Evolutionary conservation across 2,113 vertebrate species (phyloP), one percentile per base, ranked within the genome.

Genomic region (Gadus macrocephalus): DNA sequence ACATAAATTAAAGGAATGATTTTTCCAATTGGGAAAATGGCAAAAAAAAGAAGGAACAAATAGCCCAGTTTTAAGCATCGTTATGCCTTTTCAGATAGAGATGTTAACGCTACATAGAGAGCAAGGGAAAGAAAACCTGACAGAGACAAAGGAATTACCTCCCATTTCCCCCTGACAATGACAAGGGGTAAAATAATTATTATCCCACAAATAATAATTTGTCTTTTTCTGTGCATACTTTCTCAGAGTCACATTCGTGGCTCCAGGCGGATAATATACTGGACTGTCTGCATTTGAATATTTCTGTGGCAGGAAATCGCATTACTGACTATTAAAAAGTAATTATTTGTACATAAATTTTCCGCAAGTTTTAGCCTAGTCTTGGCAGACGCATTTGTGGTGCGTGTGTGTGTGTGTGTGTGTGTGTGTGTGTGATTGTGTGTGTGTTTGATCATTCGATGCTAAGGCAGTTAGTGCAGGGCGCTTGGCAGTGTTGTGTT

Each of bases 311-410:
- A 92, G 89, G 90, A 91, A 92, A 92, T 92, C 91, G 86, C 86
- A 92, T 93, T 92, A 92, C 85, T 85, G 89, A 85, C 91, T 91
- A 93, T 93, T 92, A 93, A 93, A 93, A 93, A 92, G 91, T 93
- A 93, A 92, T 93, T 93, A 93, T 93, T 92, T 92, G 91, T 92
- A 92, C 91, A 92, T 91, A 92, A 92, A 93, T 91, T 92, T 84
- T 85, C 86, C 56, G 85, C 81, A 84, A 91, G 84, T 90, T 86
- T 81, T 87, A 87, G 83, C 80, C 69, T 73, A 83, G 85, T 84
- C 78, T 89, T 91, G 88, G 88, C 88, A 90, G 89, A 85, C 86
- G 85, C 78, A 31, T 64, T 14, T 12, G 15, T 64, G 62, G 61
- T 25, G 27, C 15, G 27, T 16, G 68, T 71, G 70, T 63, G 90